Conservation (phyloP, 2,113 vertebrate genomes). For the Propithecus coquereli region DNA sequence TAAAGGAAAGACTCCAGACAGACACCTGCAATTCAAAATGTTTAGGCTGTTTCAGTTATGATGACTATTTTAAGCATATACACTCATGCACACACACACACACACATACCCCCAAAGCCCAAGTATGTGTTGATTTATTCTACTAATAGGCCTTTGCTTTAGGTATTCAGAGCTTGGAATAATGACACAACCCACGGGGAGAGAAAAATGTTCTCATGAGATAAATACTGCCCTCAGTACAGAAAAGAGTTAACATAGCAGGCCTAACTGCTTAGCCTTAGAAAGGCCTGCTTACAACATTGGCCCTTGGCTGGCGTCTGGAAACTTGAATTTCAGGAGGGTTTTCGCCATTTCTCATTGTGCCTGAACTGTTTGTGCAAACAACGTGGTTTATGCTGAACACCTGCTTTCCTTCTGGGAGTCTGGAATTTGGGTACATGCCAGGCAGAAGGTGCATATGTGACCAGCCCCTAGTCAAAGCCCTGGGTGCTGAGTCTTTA, state of each 20-base stretch:
- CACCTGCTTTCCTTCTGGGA: neutral
- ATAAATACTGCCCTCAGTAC: neutral
- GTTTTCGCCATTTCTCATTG: neutral
- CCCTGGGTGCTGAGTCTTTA: neutral
- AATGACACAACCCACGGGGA: neutral
- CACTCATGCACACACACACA: neutral
- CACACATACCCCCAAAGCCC: neutral
- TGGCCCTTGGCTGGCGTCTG: neutral
- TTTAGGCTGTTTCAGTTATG: neutral
- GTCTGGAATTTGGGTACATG: neutral
- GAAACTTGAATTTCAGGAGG: neutral
- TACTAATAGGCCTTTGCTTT: neutral
- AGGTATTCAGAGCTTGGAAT: neutral
- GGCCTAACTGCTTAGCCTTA: neutral
- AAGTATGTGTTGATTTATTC: neutral
- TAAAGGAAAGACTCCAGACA: conserved; percentile 38
- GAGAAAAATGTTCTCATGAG: neutral
- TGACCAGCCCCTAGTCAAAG: neutral
- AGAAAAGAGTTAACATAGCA: neutral
- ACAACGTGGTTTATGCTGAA: neutral
- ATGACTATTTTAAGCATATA: neutral
- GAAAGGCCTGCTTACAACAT: neutral
- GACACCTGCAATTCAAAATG: neutral
- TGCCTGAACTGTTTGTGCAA: neutral
- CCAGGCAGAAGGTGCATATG: neutral